These are phyloP conservation scores for Cyanoramphus novaezelandiae DNA, from an alignment of 2,113 vertebrate species.

Conservation along the genomic window DNA sequence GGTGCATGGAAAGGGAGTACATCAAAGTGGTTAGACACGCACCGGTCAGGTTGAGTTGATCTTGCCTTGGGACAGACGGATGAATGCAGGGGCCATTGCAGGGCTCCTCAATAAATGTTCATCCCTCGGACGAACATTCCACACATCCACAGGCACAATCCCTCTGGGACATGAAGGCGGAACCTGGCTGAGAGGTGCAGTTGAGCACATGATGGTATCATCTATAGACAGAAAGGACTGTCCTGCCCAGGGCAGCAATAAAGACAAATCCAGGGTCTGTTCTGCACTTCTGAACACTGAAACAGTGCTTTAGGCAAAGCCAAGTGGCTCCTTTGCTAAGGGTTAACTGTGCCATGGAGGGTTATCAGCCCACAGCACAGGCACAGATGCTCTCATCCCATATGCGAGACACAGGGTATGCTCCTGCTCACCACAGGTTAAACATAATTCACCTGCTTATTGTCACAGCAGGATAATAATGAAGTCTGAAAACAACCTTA, in stretches of 20 bases:
- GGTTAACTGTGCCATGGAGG: accelerated
- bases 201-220: accelerated
- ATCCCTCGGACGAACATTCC: background rate
- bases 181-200: background rate
- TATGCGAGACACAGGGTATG: no score
- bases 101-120: background rate
- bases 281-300: background rate
- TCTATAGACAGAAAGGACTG: background rate
- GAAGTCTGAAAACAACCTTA: background rate
- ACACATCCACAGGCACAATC: background rate
- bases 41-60: background rate
- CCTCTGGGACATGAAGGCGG: background rate
- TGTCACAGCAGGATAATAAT: background rate
- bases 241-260: background rate
- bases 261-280: background rate
- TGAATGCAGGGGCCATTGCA: background rate
- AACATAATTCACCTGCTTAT: background rate
- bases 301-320: background rate
- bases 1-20: accelerated
- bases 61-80: background rate
- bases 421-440: background rate
- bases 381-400: background rate
- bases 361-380: background rate
- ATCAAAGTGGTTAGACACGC: accelerated
- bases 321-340: background rate